These are phyloP conservation scores for Listrodromus nycthemerus DNA, from an alignment of 2,888 invertebrate species.

Conservation along the genomic window DNA sequence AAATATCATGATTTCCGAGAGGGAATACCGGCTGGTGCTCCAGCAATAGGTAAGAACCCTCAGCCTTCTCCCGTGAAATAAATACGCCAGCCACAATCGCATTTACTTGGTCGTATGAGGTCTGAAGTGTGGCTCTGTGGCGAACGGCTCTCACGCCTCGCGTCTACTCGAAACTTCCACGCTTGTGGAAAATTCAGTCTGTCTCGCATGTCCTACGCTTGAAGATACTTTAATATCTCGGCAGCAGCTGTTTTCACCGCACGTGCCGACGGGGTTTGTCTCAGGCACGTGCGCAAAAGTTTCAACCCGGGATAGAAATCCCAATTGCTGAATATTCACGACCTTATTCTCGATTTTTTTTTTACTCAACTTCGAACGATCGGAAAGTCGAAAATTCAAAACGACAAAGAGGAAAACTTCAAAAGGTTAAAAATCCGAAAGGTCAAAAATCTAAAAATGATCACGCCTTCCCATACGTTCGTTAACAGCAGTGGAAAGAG, in stretches of 20 bases:
- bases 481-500: too few relatives aligned
- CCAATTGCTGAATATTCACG: too few relatives aligned
- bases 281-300: background rate
- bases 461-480: too few relatives aligned
- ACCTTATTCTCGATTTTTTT: too few relatives aligned
- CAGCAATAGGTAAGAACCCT: too few relatives aligned
- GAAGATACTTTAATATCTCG: background rate
- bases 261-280: background rate
- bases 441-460: too few relatives aligned
- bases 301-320: background rate
- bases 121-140: background rate
- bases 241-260: background rate
- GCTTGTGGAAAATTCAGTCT: background rate
- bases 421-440: too few relatives aligned
- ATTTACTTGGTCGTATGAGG: background rate
- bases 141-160: background rate
- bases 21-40: background rate
- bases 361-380: too few relatives aligned
- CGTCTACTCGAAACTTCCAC: background rate
- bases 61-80: too few relatives aligned
- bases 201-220: background rate
- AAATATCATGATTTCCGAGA: constrained; percentile 12
- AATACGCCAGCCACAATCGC: too few relatives aligned
- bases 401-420: too few relatives aligned
- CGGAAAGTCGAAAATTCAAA: too few relatives aligned